Evolutionary conservation across 2,888 invertebrate genomes (phyloP).

Genomic region (Portevinia maculata): DNA sequence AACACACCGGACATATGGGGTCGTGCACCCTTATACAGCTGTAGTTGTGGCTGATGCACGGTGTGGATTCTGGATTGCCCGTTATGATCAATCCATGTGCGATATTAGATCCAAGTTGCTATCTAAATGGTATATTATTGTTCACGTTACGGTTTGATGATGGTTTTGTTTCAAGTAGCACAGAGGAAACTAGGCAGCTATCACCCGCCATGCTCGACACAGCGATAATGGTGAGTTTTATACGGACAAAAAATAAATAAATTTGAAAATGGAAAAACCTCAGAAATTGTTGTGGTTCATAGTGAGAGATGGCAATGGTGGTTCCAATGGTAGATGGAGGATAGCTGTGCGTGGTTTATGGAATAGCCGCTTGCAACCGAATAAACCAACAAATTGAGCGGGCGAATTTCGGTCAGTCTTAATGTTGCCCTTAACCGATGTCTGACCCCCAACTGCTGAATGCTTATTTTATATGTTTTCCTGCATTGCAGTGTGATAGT

Average conservation of each 20-base stretch:
- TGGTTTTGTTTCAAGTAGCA: constrained; percentile 36
- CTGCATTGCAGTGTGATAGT: constrained; percentile 16
- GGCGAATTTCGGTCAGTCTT: constrained; percentile 67
- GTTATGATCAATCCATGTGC: constrained; percentile 33
- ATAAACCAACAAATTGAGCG: constrained; percentile 70
- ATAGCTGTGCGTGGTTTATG: constrained; percentile 42
- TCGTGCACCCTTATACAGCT: neutral
- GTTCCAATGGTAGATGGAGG: constrained; percentile 21
- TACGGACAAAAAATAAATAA: constrained; percentile 5
- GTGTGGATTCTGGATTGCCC: constrained; percentile 4
- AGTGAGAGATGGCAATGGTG: constrained; percentile 57
- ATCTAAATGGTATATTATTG: constrained; percentile 44
- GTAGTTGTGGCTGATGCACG: too few relatives aligned
- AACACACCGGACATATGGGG: constrained; percentile 26
- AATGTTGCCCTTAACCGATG: constrained; percentile 62
- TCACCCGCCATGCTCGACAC: neutral
- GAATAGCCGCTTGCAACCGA: constrained; percentile 49
- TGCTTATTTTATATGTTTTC: constrained; percentile 25
- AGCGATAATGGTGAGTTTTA: neutral
- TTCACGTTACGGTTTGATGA: constrained; percentile 33
- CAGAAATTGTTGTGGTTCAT: constrained; percentile 63
- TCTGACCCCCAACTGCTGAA: constrained; percentile 18
- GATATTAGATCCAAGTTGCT: constrained; percentile 11
- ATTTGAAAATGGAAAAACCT: constrained; percentile 58
- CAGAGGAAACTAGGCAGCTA: constrained; percentile 21